Conservation (phyloP, 2,797 vertebrate genomes). For the Cheirogaleus major region DNA sequence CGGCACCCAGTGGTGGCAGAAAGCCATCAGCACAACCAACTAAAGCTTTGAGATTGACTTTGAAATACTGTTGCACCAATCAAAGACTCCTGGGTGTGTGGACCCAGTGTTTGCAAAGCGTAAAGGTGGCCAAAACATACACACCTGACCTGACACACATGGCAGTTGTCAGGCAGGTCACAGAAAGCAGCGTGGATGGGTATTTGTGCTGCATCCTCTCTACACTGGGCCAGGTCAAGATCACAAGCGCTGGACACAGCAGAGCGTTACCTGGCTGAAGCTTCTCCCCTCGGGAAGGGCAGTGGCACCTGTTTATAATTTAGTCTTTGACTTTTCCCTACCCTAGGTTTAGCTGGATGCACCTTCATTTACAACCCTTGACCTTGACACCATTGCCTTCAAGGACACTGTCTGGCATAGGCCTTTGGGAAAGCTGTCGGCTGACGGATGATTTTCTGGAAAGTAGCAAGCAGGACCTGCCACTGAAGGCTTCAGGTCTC, state of each 20-base stretch:
- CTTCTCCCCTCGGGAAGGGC: neutral
- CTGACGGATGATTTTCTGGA: neutral
- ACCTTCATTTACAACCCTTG: neutral
- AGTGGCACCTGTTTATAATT: neutral
- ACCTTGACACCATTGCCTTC: neutral
- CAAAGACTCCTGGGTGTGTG: neutral
- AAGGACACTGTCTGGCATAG: neutral
- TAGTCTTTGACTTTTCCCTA: neutral
- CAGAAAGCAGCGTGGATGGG: neutral
- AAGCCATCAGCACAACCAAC: neutral
- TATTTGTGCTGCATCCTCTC: neutral
- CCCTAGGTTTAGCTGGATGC: too few species aligned
- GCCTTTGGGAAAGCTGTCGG: neutral
- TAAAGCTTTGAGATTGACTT: neutral
- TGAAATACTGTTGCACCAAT: neutral
- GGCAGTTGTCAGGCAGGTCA: neutral
- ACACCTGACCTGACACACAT: accelerated
- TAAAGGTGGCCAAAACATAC: neutral
- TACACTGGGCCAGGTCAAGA: neutral
- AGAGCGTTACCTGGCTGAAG: accelerated
- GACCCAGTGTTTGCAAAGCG: neutral
- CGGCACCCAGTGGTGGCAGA: neutral
- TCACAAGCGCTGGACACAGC: neutral
- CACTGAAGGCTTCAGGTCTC: neutral
- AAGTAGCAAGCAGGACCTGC: neutral